Percentiles rank a stretch among this genome's conserved stretches.
phyloP scores from a whole-genome alignment of 1,140 invertebrate genomes.

The Ceratina japonica region DNA sequence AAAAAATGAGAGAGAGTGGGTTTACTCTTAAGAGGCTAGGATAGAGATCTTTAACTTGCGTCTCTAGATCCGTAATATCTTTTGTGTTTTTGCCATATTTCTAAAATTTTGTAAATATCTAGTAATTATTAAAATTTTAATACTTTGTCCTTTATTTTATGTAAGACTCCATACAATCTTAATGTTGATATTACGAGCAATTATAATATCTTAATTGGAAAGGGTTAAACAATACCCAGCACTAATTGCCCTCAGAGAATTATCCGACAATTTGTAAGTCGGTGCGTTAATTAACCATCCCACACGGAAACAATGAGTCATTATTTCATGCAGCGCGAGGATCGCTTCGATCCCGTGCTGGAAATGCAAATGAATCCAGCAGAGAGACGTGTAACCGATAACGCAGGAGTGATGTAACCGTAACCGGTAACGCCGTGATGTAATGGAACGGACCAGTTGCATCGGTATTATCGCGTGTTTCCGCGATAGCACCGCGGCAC shows the following conservation, averaged over 20 bases:
- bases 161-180: too few relatives aligned
- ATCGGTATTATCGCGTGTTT: conserved; percentile 33
- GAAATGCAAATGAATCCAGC: conserved; percentile 32
- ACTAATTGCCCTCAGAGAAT: neutral
- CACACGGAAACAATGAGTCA: conserved; percentile 32
- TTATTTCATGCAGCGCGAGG: conserved; percentile 13
- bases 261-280: conserved; percentile 24
- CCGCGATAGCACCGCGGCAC: conserved; percentile 23
- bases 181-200: too few relatives aligned
- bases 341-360: conserved; percentile 10
- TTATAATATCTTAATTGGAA: too few relatives aligned
- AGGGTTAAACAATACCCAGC: neutral
- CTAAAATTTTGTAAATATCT: too few relatives aligned
- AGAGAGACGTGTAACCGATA: conserved; percentile 37
- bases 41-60: too few relatives aligned
- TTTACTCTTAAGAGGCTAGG: too few relatives aligned
- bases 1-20: too few relatives aligned
- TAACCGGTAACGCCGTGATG: conserved; percentile 40
- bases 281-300: conserved; percentile 12
- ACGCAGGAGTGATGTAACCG: conserved; percentile 38
- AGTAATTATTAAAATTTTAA: too few relatives aligned
- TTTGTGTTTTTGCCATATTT: too few relatives aligned
- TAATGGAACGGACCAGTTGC: conserved; percentile 29
- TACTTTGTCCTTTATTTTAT: too few relatives aligned
- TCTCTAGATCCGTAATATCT: too few relatives aligned